These are phyloP conservation scores for Synergus laeviventris DNA, from an alignment of 2,888 invertebrate genomes.

Conservation along the genomic window DNA sequence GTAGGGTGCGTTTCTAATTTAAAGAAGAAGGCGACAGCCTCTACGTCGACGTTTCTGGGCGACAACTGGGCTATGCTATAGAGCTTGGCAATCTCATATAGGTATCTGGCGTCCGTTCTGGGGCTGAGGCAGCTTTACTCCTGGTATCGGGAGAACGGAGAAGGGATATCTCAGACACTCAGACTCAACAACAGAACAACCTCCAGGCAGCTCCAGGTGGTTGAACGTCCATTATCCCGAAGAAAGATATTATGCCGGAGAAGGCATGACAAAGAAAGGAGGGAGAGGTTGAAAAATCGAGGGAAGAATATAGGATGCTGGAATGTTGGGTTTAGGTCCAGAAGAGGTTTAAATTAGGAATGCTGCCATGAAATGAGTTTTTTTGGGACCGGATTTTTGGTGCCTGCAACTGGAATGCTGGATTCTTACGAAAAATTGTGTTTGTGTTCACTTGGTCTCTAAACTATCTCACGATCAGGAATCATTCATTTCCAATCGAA, in stretches of 20 bases:
- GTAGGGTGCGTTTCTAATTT: background rate
- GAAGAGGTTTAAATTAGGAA: background rate
- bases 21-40: slow-evolving; percentile 50
- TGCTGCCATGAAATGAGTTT: background rate
- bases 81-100: slow-evolving; percentile 62
- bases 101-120: slow-evolving; percentile 53
- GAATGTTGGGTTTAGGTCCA: background rate
- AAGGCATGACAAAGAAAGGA: background rate
- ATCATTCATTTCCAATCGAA: no score
- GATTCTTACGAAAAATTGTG: no score
- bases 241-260: slow-evolving; percentile 6
- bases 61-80: slow-evolving; percentile 64
- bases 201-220: slow-evolving; percentile 38
- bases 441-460: no score
- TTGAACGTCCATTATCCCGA: background rate
- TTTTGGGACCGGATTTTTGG: background rate
- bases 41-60: slow-evolving; percentile 62
- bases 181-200: slow-evolving; percentile 32
- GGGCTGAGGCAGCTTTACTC: slow-evolving; percentile 29
- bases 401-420: background rate
- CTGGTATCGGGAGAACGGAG: slow-evolving; percentile 12
- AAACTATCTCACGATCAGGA: no score
- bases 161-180: slow-evolving; percentile 30
- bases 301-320: background rate
- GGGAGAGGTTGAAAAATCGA: background rate